Evolutionary conservation across 2,888 invertebrate genomes (phyloP).

Genomic region (Aspidiotus rigidus): DNA sequence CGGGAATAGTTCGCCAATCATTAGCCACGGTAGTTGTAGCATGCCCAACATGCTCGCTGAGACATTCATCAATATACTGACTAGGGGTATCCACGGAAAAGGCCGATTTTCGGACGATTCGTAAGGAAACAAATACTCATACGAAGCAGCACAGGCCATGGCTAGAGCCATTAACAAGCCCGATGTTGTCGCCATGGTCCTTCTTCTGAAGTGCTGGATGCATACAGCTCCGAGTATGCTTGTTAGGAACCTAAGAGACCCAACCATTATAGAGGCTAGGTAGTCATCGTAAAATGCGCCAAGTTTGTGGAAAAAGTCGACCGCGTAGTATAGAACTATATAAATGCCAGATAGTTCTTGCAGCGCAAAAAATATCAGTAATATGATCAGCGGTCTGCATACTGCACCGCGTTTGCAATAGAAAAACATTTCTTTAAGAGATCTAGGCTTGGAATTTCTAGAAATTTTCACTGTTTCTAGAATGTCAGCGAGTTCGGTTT

Average conservation of each 20-base stretch:
- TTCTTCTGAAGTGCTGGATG: conserved; percentile 56
- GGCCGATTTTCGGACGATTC: conserved; percentile 40
- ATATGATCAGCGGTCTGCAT: conserved; percentile 57
- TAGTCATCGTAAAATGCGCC: conserved; percentile 55
- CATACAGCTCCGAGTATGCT: conserved; percentile 57
- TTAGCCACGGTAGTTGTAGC: conserved; percentile 63
- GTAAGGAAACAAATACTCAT: conserved; percentile 39
- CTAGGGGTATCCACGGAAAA: conserved; percentile 46
- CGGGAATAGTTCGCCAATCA: conserved; percentile 64
- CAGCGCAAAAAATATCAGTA: conserved; percentile 56
- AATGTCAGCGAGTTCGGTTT: conserved; percentile 51
- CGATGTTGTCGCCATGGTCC: conserved; percentile 54
- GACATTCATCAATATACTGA: conserved; percentile 58
- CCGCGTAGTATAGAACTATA: conserved; percentile 62
- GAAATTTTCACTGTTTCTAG: conserved; percentile 27
- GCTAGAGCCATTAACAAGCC: conserved; percentile 56
- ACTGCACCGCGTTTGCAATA: conserved; percentile 43
- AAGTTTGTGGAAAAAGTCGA: conserved; percentile 59
- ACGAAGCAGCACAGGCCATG: conserved; percentile 45
- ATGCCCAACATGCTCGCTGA: conserved; percentile 66
- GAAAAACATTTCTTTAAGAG: conserved; percentile 41
- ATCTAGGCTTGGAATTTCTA: conserved; percentile 12
- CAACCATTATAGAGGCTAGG: conserved; percentile 60
- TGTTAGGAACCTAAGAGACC: conserved; percentile 51
- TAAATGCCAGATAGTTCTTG: conserved; percentile 68